phyloP scores from a whole-genome alignment of 1,140 invertebrate genomes.

The Meloidogyne exigua region DNA sequence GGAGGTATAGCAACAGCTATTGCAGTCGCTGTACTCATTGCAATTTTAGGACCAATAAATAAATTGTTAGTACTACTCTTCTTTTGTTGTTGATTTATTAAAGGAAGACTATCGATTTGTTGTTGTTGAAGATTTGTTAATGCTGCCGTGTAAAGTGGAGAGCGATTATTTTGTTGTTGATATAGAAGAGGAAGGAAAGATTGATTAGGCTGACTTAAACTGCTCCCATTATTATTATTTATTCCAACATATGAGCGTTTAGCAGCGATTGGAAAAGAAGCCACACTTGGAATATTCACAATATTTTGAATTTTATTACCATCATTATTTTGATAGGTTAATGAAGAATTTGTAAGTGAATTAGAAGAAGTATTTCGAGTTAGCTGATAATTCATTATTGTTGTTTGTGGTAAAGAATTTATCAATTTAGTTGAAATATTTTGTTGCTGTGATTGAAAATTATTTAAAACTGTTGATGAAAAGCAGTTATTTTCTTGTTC shows the following conservation, averaged over 20 bases:
- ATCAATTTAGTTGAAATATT: background rate
- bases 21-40: slow-evolving; percentile 3
- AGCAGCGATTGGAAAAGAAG: slow-evolving; percentile 7
- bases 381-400: background rate
- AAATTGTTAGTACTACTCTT: background rate
- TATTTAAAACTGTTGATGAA: background rate
- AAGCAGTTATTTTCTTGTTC: background rate
- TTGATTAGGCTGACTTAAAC: slow-evolving; percentile 4
- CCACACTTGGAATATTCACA: background rate
- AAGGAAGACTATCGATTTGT: background rate
- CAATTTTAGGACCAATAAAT: background rate
- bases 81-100: background rate
- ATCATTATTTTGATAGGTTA: background rate
- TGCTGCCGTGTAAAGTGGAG: slow-evolving; percentile 19
- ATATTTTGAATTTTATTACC: background rate
- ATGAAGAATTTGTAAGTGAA: slow-evolving; percentile 12
- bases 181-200: slow-evolving; percentile 14
- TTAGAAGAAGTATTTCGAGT: slow-evolving; percentile 9
- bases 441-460: background rate
- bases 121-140: slow-evolving; percentile 20
- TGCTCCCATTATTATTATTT: background rate
- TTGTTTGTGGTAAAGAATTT: background rate
- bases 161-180: slow-evolving; percentile 1
- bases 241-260: slow-evolving; percentile 24
- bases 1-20: slow-evolving; percentile 12